phyloP scores from a whole-genome alignment of 1,140 invertebrate genomes.

The Cepaea nemoralis region DNA sequence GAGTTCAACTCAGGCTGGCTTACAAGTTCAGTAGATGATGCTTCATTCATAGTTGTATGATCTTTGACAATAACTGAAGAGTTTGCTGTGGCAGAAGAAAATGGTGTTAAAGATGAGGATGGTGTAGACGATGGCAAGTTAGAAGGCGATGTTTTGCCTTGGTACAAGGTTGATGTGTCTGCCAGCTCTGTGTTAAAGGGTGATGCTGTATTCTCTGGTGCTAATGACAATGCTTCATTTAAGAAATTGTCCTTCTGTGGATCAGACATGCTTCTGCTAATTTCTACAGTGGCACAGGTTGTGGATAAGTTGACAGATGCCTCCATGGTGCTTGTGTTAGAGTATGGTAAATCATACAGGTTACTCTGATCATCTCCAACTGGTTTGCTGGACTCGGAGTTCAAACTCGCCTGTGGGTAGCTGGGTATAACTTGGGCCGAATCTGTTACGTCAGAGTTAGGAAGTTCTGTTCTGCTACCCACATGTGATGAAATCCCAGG shows the following conservation, averaged over 20 bases:
- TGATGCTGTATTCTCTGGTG: background rate
- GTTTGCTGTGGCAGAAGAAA: background rate
- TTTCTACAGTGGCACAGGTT: background rate
- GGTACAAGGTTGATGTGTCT: background rate
- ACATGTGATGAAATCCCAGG: constrained; percentile 67
- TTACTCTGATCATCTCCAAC: background rate
- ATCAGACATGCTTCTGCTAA: background rate
- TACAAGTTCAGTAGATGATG: background rate
- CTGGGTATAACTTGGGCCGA: background rate
- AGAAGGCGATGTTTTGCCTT: background rate
- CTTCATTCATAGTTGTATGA: background rate
- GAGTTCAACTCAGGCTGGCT: too few species aligned
- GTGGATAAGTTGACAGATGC: background rate
- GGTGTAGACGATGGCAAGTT: background rate
- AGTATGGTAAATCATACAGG: background rate
- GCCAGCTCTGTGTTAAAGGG: background rate
- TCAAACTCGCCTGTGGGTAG: background rate
- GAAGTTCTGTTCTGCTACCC: constrained; percentile 40
- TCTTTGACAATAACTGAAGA: background rate
- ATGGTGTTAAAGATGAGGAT: background rate
- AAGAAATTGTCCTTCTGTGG: background rate
- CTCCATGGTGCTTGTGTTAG: background rate
- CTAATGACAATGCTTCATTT: constrained; percentile 2
- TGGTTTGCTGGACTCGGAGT: background rate
- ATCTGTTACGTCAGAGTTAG: background rate